phyloP scores from a whole-genome alignment of 2,888 invertebrate species.

The Dendrolimus pini region DNA sequence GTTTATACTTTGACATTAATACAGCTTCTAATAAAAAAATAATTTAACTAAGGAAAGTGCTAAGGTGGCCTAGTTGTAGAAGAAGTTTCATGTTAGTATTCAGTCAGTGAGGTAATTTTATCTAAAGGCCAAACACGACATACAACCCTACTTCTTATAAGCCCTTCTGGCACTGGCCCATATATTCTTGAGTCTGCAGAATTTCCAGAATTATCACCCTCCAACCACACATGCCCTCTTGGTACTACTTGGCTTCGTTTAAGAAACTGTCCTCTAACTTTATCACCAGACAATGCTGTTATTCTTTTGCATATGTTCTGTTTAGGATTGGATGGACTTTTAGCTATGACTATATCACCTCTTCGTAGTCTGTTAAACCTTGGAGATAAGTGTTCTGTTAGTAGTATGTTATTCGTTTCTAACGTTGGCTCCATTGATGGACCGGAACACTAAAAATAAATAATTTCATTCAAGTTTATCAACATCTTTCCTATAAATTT shows the following conservation, averaged over 20 bases:
- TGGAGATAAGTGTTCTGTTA: constrained; percentile 88
- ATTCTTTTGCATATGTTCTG: constrained; percentile 92
- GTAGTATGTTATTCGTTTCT: constrained; percentile 85
- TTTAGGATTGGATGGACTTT: constrained; percentile 86
- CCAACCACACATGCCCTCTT: constrained; percentile 92
- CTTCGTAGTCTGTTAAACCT: constrained; percentile 78
- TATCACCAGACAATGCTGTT: constrained; percentile 85
- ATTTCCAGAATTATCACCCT: constrained; percentile 91
- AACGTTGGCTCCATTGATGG: constrained; percentile 97
- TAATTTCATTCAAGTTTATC: background rate
- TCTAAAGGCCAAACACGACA: constrained; percentile 86
- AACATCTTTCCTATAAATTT: too few species aligned
- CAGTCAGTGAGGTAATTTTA: constrained; percentile 54
- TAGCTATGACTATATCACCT: constrained; percentile 91
- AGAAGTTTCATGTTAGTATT: constrained; percentile 22
- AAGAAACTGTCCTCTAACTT: constrained; percentile 61
- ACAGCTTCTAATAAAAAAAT: too few species aligned
- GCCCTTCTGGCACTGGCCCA: constrained; percentile 91
- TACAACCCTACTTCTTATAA: constrained; percentile 89
- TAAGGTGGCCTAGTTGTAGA: too few species aligned
- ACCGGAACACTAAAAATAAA: constrained; percentile 85
- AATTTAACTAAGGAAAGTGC: too few species aligned
- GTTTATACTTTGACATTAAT: too few species aligned
- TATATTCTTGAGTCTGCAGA: constrained; percentile 92
- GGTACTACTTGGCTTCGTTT: constrained; percentile 80